phyloP scores from a whole-genome alignment of 2,797 vertebrate species.

The Pagetopsis macropterus region DNA sequence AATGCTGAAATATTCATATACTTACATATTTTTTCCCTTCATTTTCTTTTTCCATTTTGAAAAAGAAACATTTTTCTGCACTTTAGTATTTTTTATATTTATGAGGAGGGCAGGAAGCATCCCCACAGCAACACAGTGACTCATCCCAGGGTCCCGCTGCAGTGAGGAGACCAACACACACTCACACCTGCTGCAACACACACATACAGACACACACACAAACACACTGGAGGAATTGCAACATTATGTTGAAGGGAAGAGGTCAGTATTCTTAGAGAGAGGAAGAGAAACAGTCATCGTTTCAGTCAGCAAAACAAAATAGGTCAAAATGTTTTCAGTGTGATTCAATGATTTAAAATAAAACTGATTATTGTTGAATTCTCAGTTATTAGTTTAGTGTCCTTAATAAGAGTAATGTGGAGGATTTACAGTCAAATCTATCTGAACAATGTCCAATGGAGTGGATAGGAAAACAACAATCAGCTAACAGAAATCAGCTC shows the following conservation, averaged over 20 bases:
- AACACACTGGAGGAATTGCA: slow-evolving; percentile 23
- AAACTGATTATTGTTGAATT: not conserved
- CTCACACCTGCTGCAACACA: slow-evolving; percentile 37
- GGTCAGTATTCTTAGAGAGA: slow-evolving; percentile 59
- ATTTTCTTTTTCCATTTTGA: slow-evolving; percentile 62
- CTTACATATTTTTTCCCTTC: slow-evolving; percentile 70
- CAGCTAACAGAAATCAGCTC: slow-evolving; percentile 35
- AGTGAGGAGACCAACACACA: slow-evolving; percentile 44
- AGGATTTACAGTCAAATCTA: slow-evolving; percentile 27
- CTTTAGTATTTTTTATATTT: slow-evolving; percentile 86
- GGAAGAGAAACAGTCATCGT: slow-evolving; percentile 5
- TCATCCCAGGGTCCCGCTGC: slow-evolving; percentile 72
- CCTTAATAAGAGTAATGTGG: not conserved
- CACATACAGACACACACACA: slow-evolving; percentile 29
- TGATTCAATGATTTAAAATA: slow-evolving; percentile 2
- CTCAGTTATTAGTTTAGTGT: slow-evolving; percentile 17
- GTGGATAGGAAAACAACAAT: slow-evolving; percentile 24
- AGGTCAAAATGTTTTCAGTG: not conserved
- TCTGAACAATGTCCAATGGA: slow-evolving; percentile 16
- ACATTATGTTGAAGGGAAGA: slow-evolving; percentile 11
- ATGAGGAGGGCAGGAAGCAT: slow-evolving; percentile 77
- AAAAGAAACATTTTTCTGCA: slow-evolving; percentile 85
- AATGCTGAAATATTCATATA: slow-evolving; percentile 84
- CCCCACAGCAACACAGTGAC: slow-evolving; percentile 74
- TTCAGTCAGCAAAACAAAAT: not conserved